A percentile compares a stretch with the other conserved stretches of the same genome.
These are phyloP conservation scores for Zaprionus obscuricornis DNA, from an alignment of 2,888 invertebrate species.

Conservation along the genomic window DNA sequence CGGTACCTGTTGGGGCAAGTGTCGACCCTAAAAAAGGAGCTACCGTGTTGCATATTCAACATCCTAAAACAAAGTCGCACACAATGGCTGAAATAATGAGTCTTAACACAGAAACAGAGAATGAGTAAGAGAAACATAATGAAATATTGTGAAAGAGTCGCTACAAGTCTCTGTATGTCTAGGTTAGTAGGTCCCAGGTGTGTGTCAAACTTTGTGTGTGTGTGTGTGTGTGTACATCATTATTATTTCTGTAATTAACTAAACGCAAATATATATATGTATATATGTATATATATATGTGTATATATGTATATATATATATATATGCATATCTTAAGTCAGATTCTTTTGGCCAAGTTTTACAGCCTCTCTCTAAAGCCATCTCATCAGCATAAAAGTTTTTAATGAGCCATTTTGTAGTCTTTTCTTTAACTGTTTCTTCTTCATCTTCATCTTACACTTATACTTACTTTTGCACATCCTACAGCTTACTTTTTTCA, in stretches of 20 bases:
- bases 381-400: slow-evolving; percentile 73
- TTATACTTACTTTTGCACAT: slow-evolving; percentile 6
- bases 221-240: slow-evolving; percentile 36
- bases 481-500: slow-evolving; percentile 9
- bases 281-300: background rate
- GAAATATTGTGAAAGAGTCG: slow-evolving; percentile 19
- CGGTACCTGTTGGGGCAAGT: no score
- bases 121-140: slow-evolving; percentile 12
- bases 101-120: no score
- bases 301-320: background rate
- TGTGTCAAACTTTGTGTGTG: slow-evolving; percentile 8
- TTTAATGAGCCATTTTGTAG: slow-evolving; percentile 72
- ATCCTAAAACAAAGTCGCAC: no score
- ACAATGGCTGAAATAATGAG: slow-evolving; percentile 32
- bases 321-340: slow-evolving; percentile 56
- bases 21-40: no score
- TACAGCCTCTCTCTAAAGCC: slow-evolving; percentile 41
- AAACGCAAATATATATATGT: slow-evolving; percentile 44
- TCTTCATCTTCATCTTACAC: background rate
- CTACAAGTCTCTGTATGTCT: slow-evolving; percentile 21
- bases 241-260: slow-evolving; percentile 70
- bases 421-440: slow-evolving; percentile 24
- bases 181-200: slow-evolving; percentile 52
- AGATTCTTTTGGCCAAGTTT: slow-evolving; percentile 54
- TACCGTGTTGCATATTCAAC: no score